Conservation (phyloP, 2,888 invertebrate species). For the Euplagia quadripunctaria region DNA sequence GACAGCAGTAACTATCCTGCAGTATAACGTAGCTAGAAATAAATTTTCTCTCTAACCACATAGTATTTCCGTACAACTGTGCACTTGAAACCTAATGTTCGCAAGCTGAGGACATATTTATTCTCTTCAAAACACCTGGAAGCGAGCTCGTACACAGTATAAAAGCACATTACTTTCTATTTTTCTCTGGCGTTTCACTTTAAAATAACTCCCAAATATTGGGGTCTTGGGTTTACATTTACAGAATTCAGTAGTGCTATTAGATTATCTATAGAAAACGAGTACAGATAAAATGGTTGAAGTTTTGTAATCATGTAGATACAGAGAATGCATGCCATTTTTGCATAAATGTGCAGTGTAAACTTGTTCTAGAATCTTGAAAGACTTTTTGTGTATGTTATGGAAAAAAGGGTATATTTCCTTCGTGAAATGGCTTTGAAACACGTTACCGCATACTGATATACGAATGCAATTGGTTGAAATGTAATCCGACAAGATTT, state of each 20-base stretch:
- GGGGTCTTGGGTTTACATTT: constrained; percentile 22
- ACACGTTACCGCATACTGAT: background rate
- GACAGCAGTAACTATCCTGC: constrained; percentile 13
- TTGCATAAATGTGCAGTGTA: constrained; percentile 4
- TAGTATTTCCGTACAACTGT: constrained; percentile 46
- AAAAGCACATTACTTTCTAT: constrained; percentile 50
- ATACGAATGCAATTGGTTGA: background rate
- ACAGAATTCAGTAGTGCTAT: constrained; percentile 6
- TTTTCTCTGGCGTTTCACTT: constrained; percentile 39
- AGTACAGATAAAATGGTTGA: background rate
- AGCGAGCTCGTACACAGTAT: constrained; percentile 38
- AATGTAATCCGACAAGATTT: background rate
- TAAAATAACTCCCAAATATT: constrained; percentile 37
- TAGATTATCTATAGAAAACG: constrained; percentile 11
- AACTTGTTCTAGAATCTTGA: constrained; percentile 15
- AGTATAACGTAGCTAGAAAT: constrained; percentile 17
- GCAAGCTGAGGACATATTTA: constrained; percentile 66
- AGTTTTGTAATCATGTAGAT: constrained; percentile 13
- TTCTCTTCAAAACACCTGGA: constrained; percentile 58
- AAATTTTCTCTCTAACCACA: constrained; percentile 20
- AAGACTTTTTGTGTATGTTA: constrained; percentile 3
- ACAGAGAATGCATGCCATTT: constrained; percentile 9
- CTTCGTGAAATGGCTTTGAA: background rate
- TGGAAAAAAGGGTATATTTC: background rate
- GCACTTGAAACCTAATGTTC: constrained; percentile 73